A percentile compares a stretch with the other conserved stretches of the same genome.
Evolutionary conservation across 2,113 vertebrate genomes (phyloP).

Genomic region (Cryptotis parvus): DNA sequence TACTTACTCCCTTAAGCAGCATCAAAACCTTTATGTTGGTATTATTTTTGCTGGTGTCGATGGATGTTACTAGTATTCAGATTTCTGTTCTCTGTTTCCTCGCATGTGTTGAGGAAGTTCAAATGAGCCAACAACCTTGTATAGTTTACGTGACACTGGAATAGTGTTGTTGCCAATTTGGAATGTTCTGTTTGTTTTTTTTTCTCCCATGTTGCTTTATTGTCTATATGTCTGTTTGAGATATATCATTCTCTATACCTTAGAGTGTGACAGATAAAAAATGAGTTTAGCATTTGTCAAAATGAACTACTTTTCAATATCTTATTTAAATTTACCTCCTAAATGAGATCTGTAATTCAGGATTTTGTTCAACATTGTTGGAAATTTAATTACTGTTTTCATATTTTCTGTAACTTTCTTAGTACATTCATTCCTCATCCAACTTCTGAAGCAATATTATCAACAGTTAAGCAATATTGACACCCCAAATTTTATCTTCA

Average conservation of each 20-base stretch:
- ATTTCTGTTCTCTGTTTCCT: neutral
- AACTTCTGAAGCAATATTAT: neutral
- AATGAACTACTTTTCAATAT: neutral
- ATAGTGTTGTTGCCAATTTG: neutral
- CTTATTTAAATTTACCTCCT: neutral
- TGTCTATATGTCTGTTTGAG: constrained; percentile 19
- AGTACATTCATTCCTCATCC: neutral
- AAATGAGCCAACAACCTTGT: neutral
- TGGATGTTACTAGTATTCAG: neutral
- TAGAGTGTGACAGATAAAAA: constrained; percentile 29
- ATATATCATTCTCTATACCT: neutral
- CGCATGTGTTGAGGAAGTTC: neutral
- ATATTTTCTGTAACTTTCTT: neutral
- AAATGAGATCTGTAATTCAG: neutral
- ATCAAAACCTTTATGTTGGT: neutral
- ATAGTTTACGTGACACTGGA: neutral
- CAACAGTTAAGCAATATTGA: neutral
- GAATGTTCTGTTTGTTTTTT: neutral
- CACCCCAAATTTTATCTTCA: too few species aligned
- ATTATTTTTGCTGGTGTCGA: neutral
- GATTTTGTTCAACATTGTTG: neutral
- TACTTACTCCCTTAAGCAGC: neutral
- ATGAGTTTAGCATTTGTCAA: neutral
- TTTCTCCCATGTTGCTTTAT: neutral
- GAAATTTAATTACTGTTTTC: rapidly evolving